These are phyloP conservation scores for Chrysogorgia sp. DNA, from an alignment of 92 coral and sea anemone genomes.

Conservation along the genomic window DNA sequence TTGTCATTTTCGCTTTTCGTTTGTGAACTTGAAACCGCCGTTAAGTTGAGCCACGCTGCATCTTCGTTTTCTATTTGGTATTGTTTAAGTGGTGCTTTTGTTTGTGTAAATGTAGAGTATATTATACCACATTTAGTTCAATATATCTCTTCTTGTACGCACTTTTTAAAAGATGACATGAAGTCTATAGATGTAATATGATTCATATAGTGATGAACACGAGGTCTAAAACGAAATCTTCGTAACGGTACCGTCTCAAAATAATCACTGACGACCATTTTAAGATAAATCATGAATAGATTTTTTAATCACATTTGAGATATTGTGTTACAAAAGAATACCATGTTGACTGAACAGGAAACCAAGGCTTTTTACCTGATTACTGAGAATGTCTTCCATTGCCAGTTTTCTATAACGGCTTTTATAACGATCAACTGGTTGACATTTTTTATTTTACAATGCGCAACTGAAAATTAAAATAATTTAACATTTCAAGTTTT, in stretches of 20 bases:
- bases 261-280: conserved; percentile 12
- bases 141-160: too few relatives aligned
- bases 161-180: too few relatives aligned
- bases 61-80: conserved; percentile 3
- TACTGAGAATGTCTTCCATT: neutral
- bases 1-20: neutral
- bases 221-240: conserved; percentile 37
- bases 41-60: neutral
- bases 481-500: neutral
- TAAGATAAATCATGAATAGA: conserved; percentile 1
- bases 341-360: conserved; percentile 44
- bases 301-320: neutral
- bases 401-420: conserved; percentile 83
- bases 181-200: too few relatives aligned
- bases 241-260: conserved; percentile 37
- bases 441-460: neutral
- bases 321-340: conserved; percentile 34
- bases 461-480: neutral
- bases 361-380: neutral
- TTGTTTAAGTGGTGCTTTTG: neutral
- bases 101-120: neutral
- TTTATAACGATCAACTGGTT: neutral
- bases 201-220: neutral
- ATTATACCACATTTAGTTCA: too few relatives aligned
- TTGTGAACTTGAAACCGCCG: neutral